These are phyloP conservation scores for Cichladusa arquata DNA, from an alignment of 2,113 vertebrate genomes.

Conservation along the genomic window DNA sequence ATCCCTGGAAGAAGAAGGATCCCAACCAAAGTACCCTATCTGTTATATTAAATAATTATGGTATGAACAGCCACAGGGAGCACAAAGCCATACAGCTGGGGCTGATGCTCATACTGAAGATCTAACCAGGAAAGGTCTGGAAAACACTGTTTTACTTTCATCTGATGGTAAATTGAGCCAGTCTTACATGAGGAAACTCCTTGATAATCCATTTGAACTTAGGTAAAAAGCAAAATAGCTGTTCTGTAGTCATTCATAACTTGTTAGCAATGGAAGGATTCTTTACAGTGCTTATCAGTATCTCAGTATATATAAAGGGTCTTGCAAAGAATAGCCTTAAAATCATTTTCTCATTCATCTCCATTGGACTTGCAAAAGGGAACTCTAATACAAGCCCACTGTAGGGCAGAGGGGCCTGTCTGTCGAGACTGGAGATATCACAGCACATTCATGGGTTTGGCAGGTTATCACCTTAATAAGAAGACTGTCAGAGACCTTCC, in stretches of 20 bases:
- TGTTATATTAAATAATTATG: not conserved
- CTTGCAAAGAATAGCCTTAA: not conserved
- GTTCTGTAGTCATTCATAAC: not conserved
- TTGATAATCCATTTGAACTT: not conserved
- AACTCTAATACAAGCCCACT: not conserved
- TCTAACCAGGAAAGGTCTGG: not conserved
- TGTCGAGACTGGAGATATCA: not conserved
- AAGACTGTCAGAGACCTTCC: not conserved
- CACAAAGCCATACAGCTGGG: not conserved
- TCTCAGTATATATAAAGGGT: not conserved
- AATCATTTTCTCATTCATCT: not conserved
- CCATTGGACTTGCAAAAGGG: not conserved
- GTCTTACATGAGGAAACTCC: not conserved
- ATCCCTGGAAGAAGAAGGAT: not conserved
- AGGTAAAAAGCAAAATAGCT: not conserved
- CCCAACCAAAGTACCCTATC: not conserved
- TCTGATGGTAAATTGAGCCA: not conserved
- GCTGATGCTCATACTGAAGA: not conserved
- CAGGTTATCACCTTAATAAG: slow-evolving; percentile 10
- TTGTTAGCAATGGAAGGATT: not conserved
- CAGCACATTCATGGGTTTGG: not conserved
- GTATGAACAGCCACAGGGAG: not conserved
- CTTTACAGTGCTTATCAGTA: not conserved
- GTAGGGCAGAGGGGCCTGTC: not conserved
- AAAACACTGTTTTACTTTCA: not conserved